These are phyloP conservation scores for Sarcophaga subvicina DNA, from an alignment of 2,888 invertebrate species.

Conservation along the genomic window DNA sequence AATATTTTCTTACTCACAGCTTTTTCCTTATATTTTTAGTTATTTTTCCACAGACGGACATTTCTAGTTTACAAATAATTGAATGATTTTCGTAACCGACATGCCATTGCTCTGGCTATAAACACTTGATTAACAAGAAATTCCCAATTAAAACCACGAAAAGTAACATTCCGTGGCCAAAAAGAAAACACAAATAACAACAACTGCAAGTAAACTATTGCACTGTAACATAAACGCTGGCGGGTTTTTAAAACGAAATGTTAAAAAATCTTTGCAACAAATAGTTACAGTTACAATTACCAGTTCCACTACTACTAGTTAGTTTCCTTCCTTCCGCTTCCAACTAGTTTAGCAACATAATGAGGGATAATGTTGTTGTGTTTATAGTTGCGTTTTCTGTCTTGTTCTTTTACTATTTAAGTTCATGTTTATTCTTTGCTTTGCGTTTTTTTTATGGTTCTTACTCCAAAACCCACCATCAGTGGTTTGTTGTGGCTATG, in stretches of 20 bases:
- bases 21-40: too few species aligned
- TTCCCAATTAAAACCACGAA: not conserved
- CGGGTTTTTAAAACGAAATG: not conserved
- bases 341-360: not conserved
- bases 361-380: not conserved
- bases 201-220: not conserved
- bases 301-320: not conserved
- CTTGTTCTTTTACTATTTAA: not conserved
- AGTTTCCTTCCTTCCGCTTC: conserved; percentile 27
- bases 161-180: not conserved
- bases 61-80: too few species aligned
- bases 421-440: too few species aligned
- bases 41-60: too few species aligned
- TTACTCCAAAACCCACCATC: not conserved
- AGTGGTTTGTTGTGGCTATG: conserved; percentile 4
- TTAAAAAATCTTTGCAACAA: conserved; percentile 6
- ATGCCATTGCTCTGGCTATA: not conserved
- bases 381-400: not conserved
- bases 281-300: conserved; percentile 4
- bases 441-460: too few species aligned
- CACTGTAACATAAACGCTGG: not conserved
- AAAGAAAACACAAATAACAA: not conserved
- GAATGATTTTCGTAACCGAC: too few species aligned
- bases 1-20: too few species aligned
- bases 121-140: conserved; percentile 1